phyloP scores from a whole-genome alignment of 2,797 vertebrate species.

The Syngnathus rostellatus region DNA sequence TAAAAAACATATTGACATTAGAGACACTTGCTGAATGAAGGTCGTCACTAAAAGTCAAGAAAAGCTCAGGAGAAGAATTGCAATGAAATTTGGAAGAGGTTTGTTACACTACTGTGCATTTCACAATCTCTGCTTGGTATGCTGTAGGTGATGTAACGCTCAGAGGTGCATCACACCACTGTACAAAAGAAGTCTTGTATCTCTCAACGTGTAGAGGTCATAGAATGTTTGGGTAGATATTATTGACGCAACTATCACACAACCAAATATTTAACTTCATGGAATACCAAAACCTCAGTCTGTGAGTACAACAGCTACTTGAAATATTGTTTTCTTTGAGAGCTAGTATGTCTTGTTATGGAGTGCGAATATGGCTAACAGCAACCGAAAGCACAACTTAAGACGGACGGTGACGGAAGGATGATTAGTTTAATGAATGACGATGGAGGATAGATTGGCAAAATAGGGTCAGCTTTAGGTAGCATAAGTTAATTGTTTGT shows the following conservation, averaged over 20 bases:
- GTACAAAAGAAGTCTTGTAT: constrained; percentile 11
- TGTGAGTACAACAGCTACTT: not conserved
- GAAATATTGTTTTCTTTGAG: not conserved
- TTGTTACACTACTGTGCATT: constrained; percentile 2
- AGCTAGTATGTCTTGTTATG: not conserved
- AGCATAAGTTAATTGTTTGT: constrained; percentile 34
- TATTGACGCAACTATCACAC: constrained; percentile 26
- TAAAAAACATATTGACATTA: not conserved
- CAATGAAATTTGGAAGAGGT: not conserved
- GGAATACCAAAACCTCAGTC: constrained; percentile 34
- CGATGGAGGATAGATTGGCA: too few species aligned
- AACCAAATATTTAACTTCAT: constrained; percentile 35
- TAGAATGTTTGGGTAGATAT: constrained; percentile 26
- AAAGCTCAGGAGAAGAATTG: constrained; percentile 19
- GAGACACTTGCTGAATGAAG: constrained; percentile 3
- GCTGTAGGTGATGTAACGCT: constrained; percentile 18
- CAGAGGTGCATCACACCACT: constrained; percentile 12
- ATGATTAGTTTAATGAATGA: too few species aligned
- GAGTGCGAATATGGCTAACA: not conserved
- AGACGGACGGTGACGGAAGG: too few species aligned
- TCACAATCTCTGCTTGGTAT: constrained; percentile 3
- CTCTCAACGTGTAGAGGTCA: constrained; percentile 36
- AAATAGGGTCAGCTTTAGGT: too few species aligned
- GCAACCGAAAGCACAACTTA: not conserved
- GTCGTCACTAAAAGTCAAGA: constrained; percentile 11